phyloP scores from a whole-genome alignment of 1,140 invertebrate species.

The Tenebrio molitor region DNA sequence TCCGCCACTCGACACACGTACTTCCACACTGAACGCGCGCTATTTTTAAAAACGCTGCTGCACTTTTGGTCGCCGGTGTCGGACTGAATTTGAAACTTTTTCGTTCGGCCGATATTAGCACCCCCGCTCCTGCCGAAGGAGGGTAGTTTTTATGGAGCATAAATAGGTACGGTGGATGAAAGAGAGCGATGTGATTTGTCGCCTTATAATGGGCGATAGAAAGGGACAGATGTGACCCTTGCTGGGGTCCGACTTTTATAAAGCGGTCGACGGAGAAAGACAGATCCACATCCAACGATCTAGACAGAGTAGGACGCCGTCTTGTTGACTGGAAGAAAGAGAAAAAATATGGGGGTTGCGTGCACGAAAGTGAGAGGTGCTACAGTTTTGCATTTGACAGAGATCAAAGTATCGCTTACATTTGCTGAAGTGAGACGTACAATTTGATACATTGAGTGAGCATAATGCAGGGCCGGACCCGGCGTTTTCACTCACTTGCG shows the following conservation, averaged over 20 bases:
- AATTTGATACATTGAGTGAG: slow-evolving; percentile 55
- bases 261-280: slow-evolving; percentile 56
- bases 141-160: slow-evolving; percentile 66
- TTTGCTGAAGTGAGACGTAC: slow-evolving; percentile 58
- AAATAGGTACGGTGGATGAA: slow-evolving; percentile 61
- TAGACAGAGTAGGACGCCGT: slow-evolving; percentile 60
- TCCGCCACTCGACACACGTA: slow-evolving; percentile 11
- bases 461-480: slow-evolving; percentile 35
- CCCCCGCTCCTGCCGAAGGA: slow-evolving; percentile 59
- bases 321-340: slow-evolving; percentile 59
- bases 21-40: slow-evolving; percentile 13
- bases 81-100: slow-evolving; percentile 59
- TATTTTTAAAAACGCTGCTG: slow-evolving; percentile 44
- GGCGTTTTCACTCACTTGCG: not conserved
- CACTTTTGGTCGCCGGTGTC: slow-evolving; percentile 51
- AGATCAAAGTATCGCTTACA: slow-evolving; percentile 58
- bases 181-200: slow-evolving; percentile 63
- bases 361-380: slow-evolving; percentile 61
- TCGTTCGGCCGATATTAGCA: slow-evolving; percentile 47
- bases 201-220: slow-evolving; percentile 60
- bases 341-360: slow-evolving; percentile 61
- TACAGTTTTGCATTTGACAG: slow-evolving; percentile 53
- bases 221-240: slow-evolving; percentile 52
- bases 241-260: slow-evolving; percentile 58
- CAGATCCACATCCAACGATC: slow-evolving; percentile 26